Conservation (phyloP, 2,113 vertebrate genomes). For the Ptilorrhoa leucosticta region DNA sequence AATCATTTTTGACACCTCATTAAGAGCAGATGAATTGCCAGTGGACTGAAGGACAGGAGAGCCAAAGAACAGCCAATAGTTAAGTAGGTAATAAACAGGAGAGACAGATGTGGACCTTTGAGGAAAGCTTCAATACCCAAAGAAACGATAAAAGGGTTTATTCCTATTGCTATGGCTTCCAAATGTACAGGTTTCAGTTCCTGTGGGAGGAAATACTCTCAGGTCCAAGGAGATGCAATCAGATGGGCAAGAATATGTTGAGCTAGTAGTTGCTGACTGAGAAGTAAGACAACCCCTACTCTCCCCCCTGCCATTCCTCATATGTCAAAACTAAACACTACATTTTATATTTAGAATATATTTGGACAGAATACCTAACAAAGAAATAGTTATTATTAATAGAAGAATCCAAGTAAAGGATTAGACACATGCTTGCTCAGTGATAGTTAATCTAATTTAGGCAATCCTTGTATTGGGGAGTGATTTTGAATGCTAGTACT, state of each 20-base stretch:
- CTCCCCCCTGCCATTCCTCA: not conserved
- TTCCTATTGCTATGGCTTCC: not conserved
- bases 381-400: not conserved
- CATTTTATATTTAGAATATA: not conserved
- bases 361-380: not conserved
- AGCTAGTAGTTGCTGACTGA: not conserved
- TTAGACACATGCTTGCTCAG: not conserved
- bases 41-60: slow-evolving; percentile 30
- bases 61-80: not conserved
- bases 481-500: not conserved
- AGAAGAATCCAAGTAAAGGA: not conserved
- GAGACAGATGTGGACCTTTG: not conserved
- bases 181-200: not conserved
- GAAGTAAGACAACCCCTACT: not conserved
- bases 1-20: slow-evolving; percentile 55
- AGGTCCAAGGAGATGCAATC: not conserved
- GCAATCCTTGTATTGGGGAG: not conserved
- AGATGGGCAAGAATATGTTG: not conserved
- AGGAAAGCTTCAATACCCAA: not conserved
- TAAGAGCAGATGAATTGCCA: slow-evolving; percentile 28
- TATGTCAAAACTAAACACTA: not conserved
- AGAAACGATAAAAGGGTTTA: not conserved
- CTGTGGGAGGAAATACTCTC: not conserved
- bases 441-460: not conserved
- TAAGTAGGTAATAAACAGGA: slow-evolving; percentile 11